Percentiles rank a stretch among this genome's conserved stretches.
phyloP scores from a whole-genome alignment of 2,113 vertebrate species.

The Rissa tridactyla region DNA sequence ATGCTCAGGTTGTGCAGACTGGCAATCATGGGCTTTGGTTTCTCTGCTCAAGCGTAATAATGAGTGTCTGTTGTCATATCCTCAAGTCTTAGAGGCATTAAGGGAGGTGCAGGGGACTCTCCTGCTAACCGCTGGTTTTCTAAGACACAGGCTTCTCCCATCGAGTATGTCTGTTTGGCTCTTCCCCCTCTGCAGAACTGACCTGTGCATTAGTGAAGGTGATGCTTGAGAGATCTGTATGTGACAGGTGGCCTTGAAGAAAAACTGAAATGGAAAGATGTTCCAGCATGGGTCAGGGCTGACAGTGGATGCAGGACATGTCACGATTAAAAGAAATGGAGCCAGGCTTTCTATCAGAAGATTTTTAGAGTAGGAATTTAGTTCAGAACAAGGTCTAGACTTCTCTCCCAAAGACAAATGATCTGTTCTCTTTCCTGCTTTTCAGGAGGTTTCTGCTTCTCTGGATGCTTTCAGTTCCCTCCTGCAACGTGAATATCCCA shows the following conservation, averaged over 20 bases:
- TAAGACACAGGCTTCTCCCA: not conserved
- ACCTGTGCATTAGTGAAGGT: not conserved
- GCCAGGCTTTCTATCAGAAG: not conserved
- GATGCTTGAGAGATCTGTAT: not conserved
- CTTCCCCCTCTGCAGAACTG: not conserved
- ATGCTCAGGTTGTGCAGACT: not conserved
- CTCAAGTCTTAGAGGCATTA: not conserved
- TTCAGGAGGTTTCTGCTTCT: not conserved
- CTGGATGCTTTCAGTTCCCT: not conserved
- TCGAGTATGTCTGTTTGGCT: not conserved
- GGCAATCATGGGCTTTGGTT: not conserved
- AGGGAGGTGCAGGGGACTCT: not conserved
- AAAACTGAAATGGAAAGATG: not conserved
- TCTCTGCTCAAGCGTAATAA: not conserved
- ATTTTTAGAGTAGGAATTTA: not conserved
- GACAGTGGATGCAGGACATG: not conserved
- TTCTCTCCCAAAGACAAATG: not conserved
- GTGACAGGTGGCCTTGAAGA: not conserved
- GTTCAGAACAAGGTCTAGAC: not conserved
- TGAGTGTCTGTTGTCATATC: not conserved
- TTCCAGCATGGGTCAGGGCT: not conserved
- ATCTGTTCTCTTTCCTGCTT: not conserved
- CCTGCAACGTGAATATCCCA: not conserved
- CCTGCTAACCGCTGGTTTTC: not conserved
- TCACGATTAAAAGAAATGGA: accelerated